phyloP scores from a whole-genome alignment of 1,140 invertebrate genomes.

The Philotrypesis tridentata region DNA sequence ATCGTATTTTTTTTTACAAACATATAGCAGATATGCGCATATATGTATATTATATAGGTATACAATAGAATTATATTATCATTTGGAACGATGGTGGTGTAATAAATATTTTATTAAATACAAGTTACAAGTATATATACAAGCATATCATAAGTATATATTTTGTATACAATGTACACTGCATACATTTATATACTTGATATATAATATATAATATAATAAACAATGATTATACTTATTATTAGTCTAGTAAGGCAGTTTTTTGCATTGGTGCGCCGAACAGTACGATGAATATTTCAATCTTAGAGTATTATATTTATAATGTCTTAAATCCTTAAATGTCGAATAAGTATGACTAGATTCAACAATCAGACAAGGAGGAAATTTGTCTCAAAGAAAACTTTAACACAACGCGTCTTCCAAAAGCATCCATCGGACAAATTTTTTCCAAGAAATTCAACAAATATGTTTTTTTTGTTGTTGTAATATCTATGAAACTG shows the following conservation, averaged over 20 bases:
- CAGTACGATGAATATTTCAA: background rate
- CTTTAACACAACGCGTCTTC: no score
- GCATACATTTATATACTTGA: no score
- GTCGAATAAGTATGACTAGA: background rate
- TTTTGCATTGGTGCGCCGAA: background rate
- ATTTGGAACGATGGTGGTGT: background rate
- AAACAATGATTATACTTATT: background rate
- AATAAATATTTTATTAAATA: slow-evolving; percentile 12
- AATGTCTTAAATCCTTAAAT: background rate
- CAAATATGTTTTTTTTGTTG: no score
- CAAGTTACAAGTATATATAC: no score
- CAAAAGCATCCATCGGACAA: no score
- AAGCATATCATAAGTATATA: no score
- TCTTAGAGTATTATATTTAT: background rate
- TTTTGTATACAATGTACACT: no score
- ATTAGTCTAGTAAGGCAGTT: slow-evolving; percentile 23
- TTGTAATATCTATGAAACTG: no score
- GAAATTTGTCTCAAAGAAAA: no score
- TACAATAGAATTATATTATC: background rate
- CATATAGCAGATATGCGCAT: background rate
- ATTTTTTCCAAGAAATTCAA: no score
- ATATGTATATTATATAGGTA: background rate
- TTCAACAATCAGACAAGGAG: no score
- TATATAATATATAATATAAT: background rate
- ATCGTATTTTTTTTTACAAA: slow-evolving; percentile 5